Evolutionary conservation across 2,888 invertebrate species (phyloP), one percentile per base, ranked within the genome.

Genomic region (Venustoraphidia nigricollis): DNA sequence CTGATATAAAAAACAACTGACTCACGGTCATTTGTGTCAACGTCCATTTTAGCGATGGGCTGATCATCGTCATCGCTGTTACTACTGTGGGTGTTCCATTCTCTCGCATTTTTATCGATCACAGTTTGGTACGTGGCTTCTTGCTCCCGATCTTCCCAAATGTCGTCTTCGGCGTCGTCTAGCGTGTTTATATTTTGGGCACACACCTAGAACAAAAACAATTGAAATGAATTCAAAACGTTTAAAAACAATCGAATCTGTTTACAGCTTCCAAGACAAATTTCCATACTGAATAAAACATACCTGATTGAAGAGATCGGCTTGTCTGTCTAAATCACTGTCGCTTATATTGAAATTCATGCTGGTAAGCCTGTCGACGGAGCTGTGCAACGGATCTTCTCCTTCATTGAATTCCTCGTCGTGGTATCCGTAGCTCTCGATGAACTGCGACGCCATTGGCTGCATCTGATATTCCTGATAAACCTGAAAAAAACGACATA

Each of bases 371-470:
- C 64, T 60, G 52, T 65, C 66, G 51, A 61, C 60, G 35, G 64
- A 60, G 51, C 62, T 63, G 53, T 46, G 47, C 9, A 50, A 49
- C 11, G 34, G 64, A 54, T 71, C 71, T 53, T 79, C 76, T 9
- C 71, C 73, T 56, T 76, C 77, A 53, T 71, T 75, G 57, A 77
- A 79, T 52, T 79, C 75, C 53, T 77, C 75, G 58, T 79, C 77
- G 55, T 72, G 72, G 59, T 74, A 77, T 47, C 75, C 77, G 60
- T 76, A 79, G 53, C 71, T 72, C 56, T 77, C 76, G 53, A 74
- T 72, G 60, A 75, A 76, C 55, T 71, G 72, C 51, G 75, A 70
- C 34, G 75, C 72, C 65, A 78, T 69, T 62, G 76, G 72, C 63
- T 78, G 77, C 58, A 71, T 71, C 66, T 79, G 76, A 64, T 76